A percentile compares a stretch with the other conserved stretches of the same genome.
These are phyloP conservation scores for Spongilla lacustris DNA, from an alignment of 37 sponge, comb jelly and placozoan genomes.

Conservation along the genomic window DNA sequence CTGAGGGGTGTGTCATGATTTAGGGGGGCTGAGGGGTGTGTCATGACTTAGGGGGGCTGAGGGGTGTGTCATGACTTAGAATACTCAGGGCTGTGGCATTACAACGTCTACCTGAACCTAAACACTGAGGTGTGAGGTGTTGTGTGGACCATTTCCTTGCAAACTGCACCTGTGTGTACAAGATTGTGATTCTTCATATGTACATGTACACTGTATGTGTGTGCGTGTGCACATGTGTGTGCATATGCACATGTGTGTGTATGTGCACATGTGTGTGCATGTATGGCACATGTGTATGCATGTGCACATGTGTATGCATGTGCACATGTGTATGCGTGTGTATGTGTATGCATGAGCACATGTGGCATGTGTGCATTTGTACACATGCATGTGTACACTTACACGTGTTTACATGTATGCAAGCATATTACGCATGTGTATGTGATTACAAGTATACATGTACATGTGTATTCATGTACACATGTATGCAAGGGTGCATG, in stretches of 20 bases:
- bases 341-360: slow-evolving; percentile 20
- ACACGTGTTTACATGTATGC: neutral
- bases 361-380: slow-evolving; percentile 11
- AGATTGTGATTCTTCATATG: no score
- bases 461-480: neutral
- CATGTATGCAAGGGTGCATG: no score
- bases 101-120: no score
- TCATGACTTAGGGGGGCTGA: neutral
- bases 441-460: neutral
- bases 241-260: no score
- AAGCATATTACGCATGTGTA: neutral
- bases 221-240: no score
- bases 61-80: neutral
- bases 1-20: no score
- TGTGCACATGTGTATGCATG: neutral
- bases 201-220: no score
- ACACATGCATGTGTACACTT: neutral
- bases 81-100: no score
- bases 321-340: slow-evolving; percentile 4
- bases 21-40: neutral
- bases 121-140: no score
- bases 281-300: neutral
- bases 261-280: neutral
- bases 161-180: no score
- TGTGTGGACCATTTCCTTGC: no score